Conservation (phyloP, 2,113 vertebrate genomes). For the Lophura nycthemera region DNA sequence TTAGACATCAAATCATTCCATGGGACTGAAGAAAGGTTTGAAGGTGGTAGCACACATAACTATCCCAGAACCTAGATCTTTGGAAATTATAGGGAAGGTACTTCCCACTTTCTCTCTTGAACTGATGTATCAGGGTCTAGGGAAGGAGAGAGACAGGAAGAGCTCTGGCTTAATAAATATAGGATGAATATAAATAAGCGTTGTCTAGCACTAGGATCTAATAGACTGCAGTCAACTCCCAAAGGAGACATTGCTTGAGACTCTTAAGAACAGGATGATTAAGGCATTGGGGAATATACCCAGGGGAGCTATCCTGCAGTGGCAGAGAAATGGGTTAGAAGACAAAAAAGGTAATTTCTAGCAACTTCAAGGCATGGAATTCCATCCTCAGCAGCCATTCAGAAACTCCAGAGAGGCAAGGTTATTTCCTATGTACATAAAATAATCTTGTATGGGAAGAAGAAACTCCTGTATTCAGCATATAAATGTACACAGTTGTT, state of each 20-base stretch:
- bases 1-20: background rate
- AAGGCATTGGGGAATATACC: constrained; percentile 37
- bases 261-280: constrained; percentile 52
- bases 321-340: constrained; percentile 11
- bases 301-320: constrained; percentile 23
- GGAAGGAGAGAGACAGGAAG: background rate
- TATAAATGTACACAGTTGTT: constrained; percentile 25
- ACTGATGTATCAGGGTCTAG: background rate
- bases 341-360: constrained; percentile 22
- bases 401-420: constrained; percentile 38
- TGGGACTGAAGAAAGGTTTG: background rate
- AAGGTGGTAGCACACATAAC: background rate
- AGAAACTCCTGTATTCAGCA: constrained; percentile 42
- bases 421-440: constrained; percentile 51
- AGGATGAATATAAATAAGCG: constrained; percentile 36
- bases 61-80: background rate
- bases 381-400: constrained; percentile 37
- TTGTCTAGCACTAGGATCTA: constrained; percentile 21
- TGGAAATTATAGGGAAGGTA: background rate
- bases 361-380: constrained; percentile 33
- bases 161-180: constrained; percentile 12
- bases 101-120: background rate
- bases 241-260: constrained; percentile 36
- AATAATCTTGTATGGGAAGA: background rate
- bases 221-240: constrained; percentile 49